These are phyloP conservation scores for Scaptomyza montana DNA, from an alignment of 1,140 invertebrate species.

Conservation along the genomic window DNA sequence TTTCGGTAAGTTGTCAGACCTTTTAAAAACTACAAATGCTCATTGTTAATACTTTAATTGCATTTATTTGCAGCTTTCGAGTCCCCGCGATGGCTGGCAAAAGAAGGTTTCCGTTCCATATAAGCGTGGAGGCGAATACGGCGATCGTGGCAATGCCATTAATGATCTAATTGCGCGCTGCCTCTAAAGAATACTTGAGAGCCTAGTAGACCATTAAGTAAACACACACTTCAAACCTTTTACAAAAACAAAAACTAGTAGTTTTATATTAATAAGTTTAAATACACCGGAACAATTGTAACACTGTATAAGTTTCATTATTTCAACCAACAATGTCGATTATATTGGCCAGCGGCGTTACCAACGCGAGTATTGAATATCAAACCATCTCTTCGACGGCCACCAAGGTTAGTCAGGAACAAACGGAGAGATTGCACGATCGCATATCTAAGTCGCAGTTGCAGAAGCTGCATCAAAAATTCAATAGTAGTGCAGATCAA, in stretches of 20 bases:
- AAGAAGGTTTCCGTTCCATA: slow-evolving; percentile 77
- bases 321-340: slow-evolving; percentile 37
- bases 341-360: slow-evolving; percentile 38
- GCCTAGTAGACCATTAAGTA: slow-evolving; percentile 53
- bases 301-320: not conserved
- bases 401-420: slow-evolving; percentile 30
- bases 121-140: slow-evolving; percentile 80
- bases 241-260: slow-evolving; percentile 32
- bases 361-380: slow-evolving; percentile 52
- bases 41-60: not conserved
- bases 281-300: slow-evolving; percentile 15
- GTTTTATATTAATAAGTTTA: slow-evolving; percentile 20
- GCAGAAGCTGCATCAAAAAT: slow-evolving; percentile 42
- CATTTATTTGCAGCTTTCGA: slow-evolving; percentile 56
- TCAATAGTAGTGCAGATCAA: slow-evolving; percentile 31
- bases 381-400: slow-evolving; percentile 62
- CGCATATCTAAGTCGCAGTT: slow-evolving; percentile 54
- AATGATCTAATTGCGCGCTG: slow-evolving; percentile 78
- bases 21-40: not conserved
- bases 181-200: slow-evolving; percentile 55
- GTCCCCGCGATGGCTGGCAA: slow-evolving; percentile 79
- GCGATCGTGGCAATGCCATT: slow-evolving; percentile 69
- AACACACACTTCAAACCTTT: slow-evolving; percentile 13
- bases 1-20: slow-evolving; percentile 47
- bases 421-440: slow-evolving; percentile 67